Evolutionary conservation across 2,888 invertebrate genomes (phyloP), one percentile per base, ranked within the genome.

Genomic region (Frankliniella intonsa): DNA sequence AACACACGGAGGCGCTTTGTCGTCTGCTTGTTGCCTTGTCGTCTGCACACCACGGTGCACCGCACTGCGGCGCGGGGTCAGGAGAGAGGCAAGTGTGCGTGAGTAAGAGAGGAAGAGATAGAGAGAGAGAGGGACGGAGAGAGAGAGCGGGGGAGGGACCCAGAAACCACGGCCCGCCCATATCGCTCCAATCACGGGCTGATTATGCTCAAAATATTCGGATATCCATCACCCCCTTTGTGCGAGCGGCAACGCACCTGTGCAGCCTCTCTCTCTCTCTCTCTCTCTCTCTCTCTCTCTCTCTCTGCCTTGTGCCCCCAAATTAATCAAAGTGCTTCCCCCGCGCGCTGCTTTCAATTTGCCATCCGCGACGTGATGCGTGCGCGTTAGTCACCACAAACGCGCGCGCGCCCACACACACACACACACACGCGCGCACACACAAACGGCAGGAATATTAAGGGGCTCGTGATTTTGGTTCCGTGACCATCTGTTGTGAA

Each of bases 211-310:
- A 76, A 22, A 76, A 76, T 76, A 76, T 76, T 76, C 69, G 69
- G 69, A 76, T 76, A 76, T 76, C 69, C 69, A 76, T 76, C 69
- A 25, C 69, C n/a, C 69, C 69, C 69, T 76, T 76, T 76, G 69
- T 69, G 69, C 65, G n/a, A n/a, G n/a, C n/a, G n/a, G n/a, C n/a
- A n/a, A 38, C 38, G 38, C 55, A 55, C 55, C 55, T 55, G 55
- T 19, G 25, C 22, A 12, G 25, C 69, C 12, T 22, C 25, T 12
- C n/a, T 12, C 12, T 9, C 69, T 11, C 10, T 69, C 10, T 19
- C n/a, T 38, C 38, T 38, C 38, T 38, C 38, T 38, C 38, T 38
- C 38, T 38, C 38, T 38, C 38, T 76, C 22, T 76, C 22, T 76
- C 22, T 25, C 11, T 9, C 22, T 76, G 69, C 51, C 55, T 76